Base-by-base conservation (phyloP, 2,888 invertebrate genomes). In the Tryphoninae sp. region DNA sequence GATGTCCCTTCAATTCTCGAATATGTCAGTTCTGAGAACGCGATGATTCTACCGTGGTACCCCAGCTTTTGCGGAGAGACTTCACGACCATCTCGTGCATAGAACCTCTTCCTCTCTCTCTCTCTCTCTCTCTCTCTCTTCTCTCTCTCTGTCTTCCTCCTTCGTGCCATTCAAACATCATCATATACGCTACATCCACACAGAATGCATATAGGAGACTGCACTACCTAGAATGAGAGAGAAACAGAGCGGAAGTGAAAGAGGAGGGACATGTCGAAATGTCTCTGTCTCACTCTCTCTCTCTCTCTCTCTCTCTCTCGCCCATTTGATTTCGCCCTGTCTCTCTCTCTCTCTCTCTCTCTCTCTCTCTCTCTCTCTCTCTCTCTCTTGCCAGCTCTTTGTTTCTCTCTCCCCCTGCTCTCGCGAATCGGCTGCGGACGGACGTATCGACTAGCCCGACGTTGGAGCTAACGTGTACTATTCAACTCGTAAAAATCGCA, bases 21-120 rank as follows among this genome's bases (percentile, higher is more conserved):
- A 80, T 77, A 80, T 62, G 80, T 82, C 82, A 77, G 73, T 59
- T 76, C 55, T 71, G 69, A 68, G 73, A 58, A 71, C 73, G 64
- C 69, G 62, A 33, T 72, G 62, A 74, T 76, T 64, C 58, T 74
- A 67, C 58, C 74, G 23, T 55, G 58, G 45, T 65, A 73, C 42
- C 9, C 74, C 72, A 67, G 33, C 22, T 78, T 59, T 67, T 53
- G 33, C n/a, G n/a, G 33, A 49, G 61, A 65, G 67, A 55, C 16
- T 67, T 53, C 42, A 16, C 26, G 26, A 73, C 40, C 45, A 22
- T 51, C 42, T 59, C 49, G 42, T 9, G 51, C 11, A 40, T 45
- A 65, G 11, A 42, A 65, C 49, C 7, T 55, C 64, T 69, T 40
- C 45, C 13, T 7, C 13, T 1, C 45, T 67, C 8, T 26, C 33